Base-by-base conservation (phyloP, 1,140 invertebrate genomes). In the Doryteuthis pealeii region DNA sequence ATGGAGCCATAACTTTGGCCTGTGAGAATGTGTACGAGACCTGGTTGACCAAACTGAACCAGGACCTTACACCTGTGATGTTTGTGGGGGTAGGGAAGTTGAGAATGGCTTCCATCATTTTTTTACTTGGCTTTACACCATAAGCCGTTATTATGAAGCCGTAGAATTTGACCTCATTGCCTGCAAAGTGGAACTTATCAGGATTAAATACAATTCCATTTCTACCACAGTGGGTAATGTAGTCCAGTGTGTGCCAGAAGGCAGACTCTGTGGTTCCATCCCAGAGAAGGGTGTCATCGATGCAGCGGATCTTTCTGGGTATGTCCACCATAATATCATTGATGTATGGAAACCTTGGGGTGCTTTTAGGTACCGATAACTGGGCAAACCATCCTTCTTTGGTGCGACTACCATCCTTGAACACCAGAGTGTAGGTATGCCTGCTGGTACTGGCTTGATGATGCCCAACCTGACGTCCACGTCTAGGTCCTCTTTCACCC, bases 11-110 rank as follows among this genome's bases (percentile, higher is more conserved):
- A 8, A 35, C 30, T 62, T 80, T 78, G 22, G 75, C 77, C 58
- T 82, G 81, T 6, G 79, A 66, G n/a, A n/a, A n/a, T n/a, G n/a
- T n/a, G n/a, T n/a, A n/a, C n/a, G n/a, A n/a, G 6, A 74, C 75
- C 73, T 82, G 81, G 58, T 82, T 83, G 22, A 82, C 70, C 4
- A 83, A 49, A 1, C 83, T 81, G 26, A 86, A 79, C 76, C 83
- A 83, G 14, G 76, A 71, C 68, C 80, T 62, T 5, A 78, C 58
- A 68, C 79, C 81, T 5, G 74, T 78, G 43, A 77, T 76, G 40
- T 76, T 68, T 3, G 18, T 65, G 0, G 78, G 79, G 65, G 70
- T 76, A 6, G 74, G 74, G 49, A 78, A 79, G 54, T 79, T 71
- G 1, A 68, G 15, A 18, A 77, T 79, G 31, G 74, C 73, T 30